Evolutionary conservation across 2,888 invertebrate genomes (phyloP).

Genomic region (Oxystoma pomonae): DNA sequence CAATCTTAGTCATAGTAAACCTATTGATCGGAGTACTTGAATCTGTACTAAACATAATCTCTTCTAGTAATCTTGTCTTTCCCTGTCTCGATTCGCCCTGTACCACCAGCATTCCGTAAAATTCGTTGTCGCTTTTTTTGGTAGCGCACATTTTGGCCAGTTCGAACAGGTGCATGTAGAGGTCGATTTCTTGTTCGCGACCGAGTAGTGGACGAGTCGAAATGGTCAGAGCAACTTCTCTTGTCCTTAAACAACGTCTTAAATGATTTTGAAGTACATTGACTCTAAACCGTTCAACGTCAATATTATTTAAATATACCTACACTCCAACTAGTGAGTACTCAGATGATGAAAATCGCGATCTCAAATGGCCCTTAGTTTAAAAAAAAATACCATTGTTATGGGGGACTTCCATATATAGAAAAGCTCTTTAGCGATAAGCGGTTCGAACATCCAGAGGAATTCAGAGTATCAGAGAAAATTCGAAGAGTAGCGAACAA

Average conservation of each 20-base stretch:
- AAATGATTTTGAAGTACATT: too few relatives aligned
- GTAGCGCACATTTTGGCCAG: constrained; percentile 20
- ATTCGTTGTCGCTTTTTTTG: constrained; percentile 11
- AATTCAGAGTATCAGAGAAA: too few relatives aligned
- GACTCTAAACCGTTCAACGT: too few relatives aligned
- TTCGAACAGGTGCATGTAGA: constrained; percentile 32
- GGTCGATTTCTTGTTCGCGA: constrained; percentile 44
- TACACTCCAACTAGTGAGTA: background rate
- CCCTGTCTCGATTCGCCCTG: constrained; percentile 58
- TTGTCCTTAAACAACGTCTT: constrained; percentile 27
- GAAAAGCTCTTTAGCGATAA: too few relatives aligned
- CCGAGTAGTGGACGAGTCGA: constrained; percentile 48
- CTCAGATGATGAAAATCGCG: background rate
- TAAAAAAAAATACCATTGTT: too few relatives aligned
- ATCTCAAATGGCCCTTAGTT: too few relatives aligned
- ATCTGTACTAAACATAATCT: constrained; percentile 51
- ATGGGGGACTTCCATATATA: too few relatives aligned
- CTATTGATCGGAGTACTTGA: constrained; percentile 40
- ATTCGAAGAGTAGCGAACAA: too few relatives aligned
- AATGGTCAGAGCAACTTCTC: constrained; percentile 38
- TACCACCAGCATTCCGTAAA: constrained; percentile 36
- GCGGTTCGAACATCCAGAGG: too few relatives aligned
- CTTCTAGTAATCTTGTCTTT: constrained; percentile 58
- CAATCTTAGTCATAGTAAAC: constrained; percentile 40
- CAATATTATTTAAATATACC: too few relatives aligned